Evolutionary conservation across 2,797 vertebrate species (phyloP).

Genomic region (Epinephelus malabaricus): DNA sequence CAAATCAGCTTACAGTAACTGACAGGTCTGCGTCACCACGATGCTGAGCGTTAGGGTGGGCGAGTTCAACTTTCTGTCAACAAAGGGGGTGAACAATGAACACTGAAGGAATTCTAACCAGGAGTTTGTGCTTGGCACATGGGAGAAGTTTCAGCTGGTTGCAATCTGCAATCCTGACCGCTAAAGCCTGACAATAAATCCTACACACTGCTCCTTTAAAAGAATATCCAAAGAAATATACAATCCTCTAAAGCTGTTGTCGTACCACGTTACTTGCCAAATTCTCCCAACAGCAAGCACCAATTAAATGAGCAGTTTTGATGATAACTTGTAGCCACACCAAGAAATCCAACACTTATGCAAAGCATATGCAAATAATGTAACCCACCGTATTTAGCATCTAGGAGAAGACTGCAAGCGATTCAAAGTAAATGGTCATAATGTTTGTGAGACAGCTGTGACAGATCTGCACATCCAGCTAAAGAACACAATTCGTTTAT

Average conservation of each 20-base stretch:
- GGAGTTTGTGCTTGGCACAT: no score
- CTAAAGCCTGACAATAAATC: no score
- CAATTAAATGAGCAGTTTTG: background rate
- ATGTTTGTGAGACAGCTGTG: conserved; percentile 6
- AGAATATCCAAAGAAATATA: background rate
- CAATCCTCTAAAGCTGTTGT: background rate
- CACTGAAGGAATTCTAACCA: no score
- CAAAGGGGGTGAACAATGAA: no score
- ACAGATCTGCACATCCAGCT: background rate
- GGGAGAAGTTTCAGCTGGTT: no score
- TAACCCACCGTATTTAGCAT: background rate
- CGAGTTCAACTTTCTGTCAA: no score
- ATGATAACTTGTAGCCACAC: background rate
- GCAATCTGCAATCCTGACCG: no score
- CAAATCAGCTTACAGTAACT: no score
- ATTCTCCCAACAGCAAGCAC: background rate
- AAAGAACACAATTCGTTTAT: background rate
- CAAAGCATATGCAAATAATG: conserved; percentile 26
- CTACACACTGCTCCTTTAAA: background rate
- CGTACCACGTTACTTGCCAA: background rate
- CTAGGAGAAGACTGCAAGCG: background rate
- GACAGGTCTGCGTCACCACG: no score
- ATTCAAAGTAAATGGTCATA: background rate
- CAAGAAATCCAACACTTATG: conserved; percentile 16
- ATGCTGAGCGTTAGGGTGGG: no score